These are phyloP conservation scores for Pangasius krempfi DNA, from an alignment of 2,797 vertebrate species.

Conservation along the genomic window DNA sequence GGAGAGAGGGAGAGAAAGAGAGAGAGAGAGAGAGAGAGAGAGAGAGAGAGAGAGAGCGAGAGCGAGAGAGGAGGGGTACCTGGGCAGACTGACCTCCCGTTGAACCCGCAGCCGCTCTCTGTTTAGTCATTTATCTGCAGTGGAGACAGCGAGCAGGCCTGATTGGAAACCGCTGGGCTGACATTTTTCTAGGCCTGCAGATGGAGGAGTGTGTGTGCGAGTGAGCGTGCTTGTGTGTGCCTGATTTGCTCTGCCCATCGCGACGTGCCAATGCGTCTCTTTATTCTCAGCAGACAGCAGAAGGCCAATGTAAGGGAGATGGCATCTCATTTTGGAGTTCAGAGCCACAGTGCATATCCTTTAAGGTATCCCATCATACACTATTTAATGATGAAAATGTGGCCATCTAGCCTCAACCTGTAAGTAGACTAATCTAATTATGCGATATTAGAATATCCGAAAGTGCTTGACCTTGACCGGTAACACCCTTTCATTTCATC, in stretches of 20 bases:
- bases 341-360: conserved; percentile 10
- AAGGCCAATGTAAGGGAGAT: conserved; percentile 25
- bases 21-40: conserved; percentile 70
- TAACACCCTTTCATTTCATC: conserved; percentile 9
- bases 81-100: conserved; percentile 89
- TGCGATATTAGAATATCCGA: conserved; percentile 5
- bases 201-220: conserved; percentile 66
- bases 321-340: conserved; percentile 23
- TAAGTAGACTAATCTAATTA: conserved; percentile 32
- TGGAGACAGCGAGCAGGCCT: conserved; percentile 81
- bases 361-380: conserved; percentile 20
- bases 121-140: conserved; percentile 85
- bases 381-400: conserved; percentile 32
- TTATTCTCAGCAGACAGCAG: conserved; percentile 36
- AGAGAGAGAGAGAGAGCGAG: conserved; percentile 77
- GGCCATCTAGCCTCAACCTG: conserved; percentile 22
- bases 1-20: conserved; percentile 60
- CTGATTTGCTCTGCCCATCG: conserved; percentile 42
- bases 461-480: conserved; percentile 32
- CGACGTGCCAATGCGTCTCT: conserved; percentile 24
- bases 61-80: conserved; percentile 83
- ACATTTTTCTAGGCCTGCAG: conserved; percentile 80
- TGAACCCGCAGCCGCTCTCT: conserved; percentile 83
- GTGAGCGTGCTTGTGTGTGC: conserved; percentile 46
- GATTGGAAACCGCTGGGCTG: conserved; percentile 85